phyloP scores from a whole-genome alignment of 2,113 vertebrate species.

The Chelonoidis abingdonii region DNA sequence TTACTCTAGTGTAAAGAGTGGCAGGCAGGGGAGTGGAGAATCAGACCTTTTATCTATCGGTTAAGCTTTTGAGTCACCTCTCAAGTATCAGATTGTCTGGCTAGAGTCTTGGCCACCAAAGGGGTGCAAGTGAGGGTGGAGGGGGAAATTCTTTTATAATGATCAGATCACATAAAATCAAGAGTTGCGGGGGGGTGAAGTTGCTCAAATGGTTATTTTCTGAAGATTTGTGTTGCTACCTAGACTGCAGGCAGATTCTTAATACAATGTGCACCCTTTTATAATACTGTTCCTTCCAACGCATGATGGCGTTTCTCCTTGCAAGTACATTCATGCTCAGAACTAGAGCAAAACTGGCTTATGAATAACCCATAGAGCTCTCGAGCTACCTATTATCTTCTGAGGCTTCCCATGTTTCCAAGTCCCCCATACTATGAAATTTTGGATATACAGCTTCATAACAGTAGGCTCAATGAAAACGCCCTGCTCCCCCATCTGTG shows the following conservation, averaged over 20 bases:
- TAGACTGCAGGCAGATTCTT: neutral
- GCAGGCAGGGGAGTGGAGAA: neutral
- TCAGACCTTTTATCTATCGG: accelerated
- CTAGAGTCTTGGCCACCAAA: neutral
- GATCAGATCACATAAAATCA: neutral
- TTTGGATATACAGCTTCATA: neutral
- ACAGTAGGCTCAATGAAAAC: neutral
- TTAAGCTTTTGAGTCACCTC: neutral
- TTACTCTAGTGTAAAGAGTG: neutral
- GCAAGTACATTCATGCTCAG: neutral
- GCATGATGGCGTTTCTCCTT: neutral
- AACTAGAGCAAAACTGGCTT: neutral
- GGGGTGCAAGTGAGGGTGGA: neutral
- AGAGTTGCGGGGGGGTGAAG: neutral
- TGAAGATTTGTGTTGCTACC: neutral
- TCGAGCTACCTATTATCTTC: accelerated
- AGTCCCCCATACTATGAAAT: neutral
- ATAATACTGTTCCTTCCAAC: neutral
- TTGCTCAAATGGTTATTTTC: neutral
- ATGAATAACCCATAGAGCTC: neutral
- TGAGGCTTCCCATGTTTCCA: neutral
- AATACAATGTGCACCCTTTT: neutral
- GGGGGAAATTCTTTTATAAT: neutral
- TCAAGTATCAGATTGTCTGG: neutral
- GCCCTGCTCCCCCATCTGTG: neutral